Conservation (phyloP, 2,888 invertebrate genomes). For the Dynastes hyllus region DNA sequence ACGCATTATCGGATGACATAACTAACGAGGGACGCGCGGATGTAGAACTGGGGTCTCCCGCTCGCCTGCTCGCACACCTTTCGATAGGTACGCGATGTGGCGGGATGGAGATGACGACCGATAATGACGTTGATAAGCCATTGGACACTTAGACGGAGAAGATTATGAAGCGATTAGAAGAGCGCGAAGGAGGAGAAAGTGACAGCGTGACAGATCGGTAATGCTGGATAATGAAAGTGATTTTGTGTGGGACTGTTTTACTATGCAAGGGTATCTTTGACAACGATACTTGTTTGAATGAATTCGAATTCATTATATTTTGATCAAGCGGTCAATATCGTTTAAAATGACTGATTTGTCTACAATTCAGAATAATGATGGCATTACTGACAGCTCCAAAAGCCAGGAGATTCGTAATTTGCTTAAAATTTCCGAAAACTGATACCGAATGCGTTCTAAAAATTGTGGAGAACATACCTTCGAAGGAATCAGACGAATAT, state of each 20-base stretch:
- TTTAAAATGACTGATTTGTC: not conserved
- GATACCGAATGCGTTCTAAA: not conserved
- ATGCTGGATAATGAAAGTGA: slow-evolving; percentile 11
- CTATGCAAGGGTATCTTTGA: not conserved
- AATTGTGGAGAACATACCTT: no score
- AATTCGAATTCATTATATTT: not conserved
- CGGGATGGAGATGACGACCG: slow-evolving; percentile 14
- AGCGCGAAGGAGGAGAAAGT: slow-evolving; percentile 22
- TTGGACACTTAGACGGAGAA: slow-evolving; percentile 38
- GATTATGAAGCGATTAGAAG: slow-evolving; percentile 42
- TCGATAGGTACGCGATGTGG: not conserved
- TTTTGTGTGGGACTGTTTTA: slow-evolving; percentile 20
- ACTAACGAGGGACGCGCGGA: slow-evolving; percentile 54
- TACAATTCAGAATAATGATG: no score
- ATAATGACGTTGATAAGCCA: slow-evolving; percentile 41
- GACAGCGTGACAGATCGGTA: slow-evolving; percentile 30
- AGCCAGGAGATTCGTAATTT: no score
- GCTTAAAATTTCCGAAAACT: no score
- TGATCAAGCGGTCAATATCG: not conserved
- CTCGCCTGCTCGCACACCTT: not conserved
- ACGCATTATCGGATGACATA: slow-evolving; percentile 51
- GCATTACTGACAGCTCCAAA: no score
- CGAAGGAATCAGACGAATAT: no score
- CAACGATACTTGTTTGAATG: not conserved
- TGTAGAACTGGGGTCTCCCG: not conserved